Percentiles rank a stretch among this genome's conserved stretches.
Evolutionary conservation across 2,888 invertebrate species (phyloP).

Genomic region (Cheilosia vulpina): DNA sequence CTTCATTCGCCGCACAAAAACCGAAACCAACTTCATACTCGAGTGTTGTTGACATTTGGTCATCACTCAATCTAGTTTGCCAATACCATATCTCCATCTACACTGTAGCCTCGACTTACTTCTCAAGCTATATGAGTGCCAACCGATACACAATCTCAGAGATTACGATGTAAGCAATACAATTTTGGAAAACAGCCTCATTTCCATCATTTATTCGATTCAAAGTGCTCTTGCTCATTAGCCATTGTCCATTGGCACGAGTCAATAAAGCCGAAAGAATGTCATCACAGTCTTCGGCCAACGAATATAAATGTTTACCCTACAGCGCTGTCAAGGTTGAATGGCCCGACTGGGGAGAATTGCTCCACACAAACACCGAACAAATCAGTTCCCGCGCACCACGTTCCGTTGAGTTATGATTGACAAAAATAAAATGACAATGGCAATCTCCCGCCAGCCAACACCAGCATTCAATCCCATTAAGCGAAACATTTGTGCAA

Average conservation of each 20-base stretch:
- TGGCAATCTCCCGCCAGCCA: not conserved
- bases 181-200: slow-evolving; percentile 36
- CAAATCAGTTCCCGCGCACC: slow-evolving; percentile 1
- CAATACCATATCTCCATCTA: slow-evolving; percentile 11
- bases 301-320: slow-evolving; percentile 21
- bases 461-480: slow-evolving; percentile 30
- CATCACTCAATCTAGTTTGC: not conserved
- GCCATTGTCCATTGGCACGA: slow-evolving; percentile 53
- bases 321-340: slow-evolving; percentile 29
- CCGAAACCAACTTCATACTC: not conserved
- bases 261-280: slow-evolving; percentile 40
- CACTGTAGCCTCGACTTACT: slow-evolving; percentile 16
- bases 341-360: not conserved
- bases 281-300: slow-evolving; percentile 29
- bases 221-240: slow-evolving; percentile 48
- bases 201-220: slow-evolving; percentile 30
- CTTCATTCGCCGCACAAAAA: not conserved
- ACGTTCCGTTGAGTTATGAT: slow-evolving; percentile 30
- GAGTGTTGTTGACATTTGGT: slow-evolving; percentile 10
- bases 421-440: slow-evolving; percentile 45
- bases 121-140: not conserved
- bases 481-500: slow-evolving; percentile 23
- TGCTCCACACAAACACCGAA: slow-evolving; percentile 10
- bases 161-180: slow-evolving; percentile 24
- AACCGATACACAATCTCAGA: not conserved